These are phyloP conservation scores for Dendrocincla fuliginosa DNA, from an alignment of 2,797 vertebrate genomes.

Conservation along the genomic window DNA sequence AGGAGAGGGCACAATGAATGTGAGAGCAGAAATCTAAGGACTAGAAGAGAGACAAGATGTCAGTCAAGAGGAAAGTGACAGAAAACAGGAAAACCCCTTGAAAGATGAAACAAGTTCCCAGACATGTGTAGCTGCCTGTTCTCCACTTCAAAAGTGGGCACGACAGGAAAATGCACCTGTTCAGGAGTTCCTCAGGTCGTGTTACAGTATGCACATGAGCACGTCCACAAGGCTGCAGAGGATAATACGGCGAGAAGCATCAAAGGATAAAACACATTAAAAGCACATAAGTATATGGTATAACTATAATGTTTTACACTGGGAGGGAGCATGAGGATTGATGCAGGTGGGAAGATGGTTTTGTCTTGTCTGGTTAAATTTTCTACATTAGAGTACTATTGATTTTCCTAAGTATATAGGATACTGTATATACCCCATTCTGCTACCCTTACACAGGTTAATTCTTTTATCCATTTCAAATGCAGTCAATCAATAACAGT, in stretches of 20 bases:
- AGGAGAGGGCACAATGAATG: neutral
- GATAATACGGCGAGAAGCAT: neutral
- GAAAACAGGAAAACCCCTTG: neutral
- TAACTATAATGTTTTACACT: neutral
- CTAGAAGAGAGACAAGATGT: neutral
- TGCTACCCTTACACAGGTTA: constrained; percentile 66
- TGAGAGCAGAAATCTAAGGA: neutral
- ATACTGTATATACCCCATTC: constrained; percentile 59
- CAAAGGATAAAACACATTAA: neutral
- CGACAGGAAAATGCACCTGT: neutral
- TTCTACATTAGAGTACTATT: constrained; percentile 65
- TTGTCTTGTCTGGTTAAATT: constrained; percentile 53
- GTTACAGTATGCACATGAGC: neutral
- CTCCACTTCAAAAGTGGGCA: neutral
- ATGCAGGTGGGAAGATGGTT: neutral
- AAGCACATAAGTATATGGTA: neutral
- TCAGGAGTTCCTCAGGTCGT: neutral
- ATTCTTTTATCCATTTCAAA: constrained; percentile 75
- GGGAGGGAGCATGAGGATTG: neutral
- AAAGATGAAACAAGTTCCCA: neutral
- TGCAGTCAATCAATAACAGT: constrained; percentile 63
- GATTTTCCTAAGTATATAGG: constrained; percentile 69
- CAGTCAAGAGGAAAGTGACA: neutral
- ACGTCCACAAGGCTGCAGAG: neutral
- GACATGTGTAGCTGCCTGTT: neutral